phyloP scores from a whole-genome alignment of 2,888 invertebrate genomes.

The Ormyrus nitidulus region DNA sequence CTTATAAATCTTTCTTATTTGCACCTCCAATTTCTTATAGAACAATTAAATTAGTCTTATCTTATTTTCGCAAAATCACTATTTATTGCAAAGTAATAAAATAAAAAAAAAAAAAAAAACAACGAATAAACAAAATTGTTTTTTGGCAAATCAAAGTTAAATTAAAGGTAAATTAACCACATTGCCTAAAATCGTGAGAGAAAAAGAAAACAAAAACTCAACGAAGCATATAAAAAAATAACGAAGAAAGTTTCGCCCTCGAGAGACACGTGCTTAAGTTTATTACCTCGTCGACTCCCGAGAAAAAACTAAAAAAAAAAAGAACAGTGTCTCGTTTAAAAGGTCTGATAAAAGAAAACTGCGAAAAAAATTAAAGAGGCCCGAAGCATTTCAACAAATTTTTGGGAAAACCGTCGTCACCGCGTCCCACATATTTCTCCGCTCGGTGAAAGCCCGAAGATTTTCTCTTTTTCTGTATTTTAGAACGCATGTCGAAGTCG shows the following conservation, averaged over 20 bases:
- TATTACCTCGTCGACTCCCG: conserved; percentile 15
- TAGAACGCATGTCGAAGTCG: conserved; percentile 29
- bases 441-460: conserved; percentile 33
- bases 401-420: not conserved
- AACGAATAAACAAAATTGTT: too few species aligned
- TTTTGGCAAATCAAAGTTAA: too few species aligned
- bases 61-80: too few species aligned
- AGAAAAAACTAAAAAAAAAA: not conserved
- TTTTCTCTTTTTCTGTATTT: conserved; percentile 14
- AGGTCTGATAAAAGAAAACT: not conserved
- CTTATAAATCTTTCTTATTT: not conserved
- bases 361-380: not conserved
- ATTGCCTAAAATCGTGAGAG: too few species aligned
- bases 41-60: too few species aligned
- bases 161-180: too few species aligned
- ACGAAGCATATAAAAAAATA: not conserved
- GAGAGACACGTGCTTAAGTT: conserved; percentile 11
- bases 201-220: not conserved
- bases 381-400: conserved; percentile 13
- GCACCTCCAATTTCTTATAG: too few species aligned
- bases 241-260: not conserved
- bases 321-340: not conserved
- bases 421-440: conserved; percentile 43
- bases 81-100: too few species aligned
- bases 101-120: too few species aligned